Base-by-base conservation (phyloP, 1,140 invertebrate genomes). In the Octopus bimaculoides region DNA sequence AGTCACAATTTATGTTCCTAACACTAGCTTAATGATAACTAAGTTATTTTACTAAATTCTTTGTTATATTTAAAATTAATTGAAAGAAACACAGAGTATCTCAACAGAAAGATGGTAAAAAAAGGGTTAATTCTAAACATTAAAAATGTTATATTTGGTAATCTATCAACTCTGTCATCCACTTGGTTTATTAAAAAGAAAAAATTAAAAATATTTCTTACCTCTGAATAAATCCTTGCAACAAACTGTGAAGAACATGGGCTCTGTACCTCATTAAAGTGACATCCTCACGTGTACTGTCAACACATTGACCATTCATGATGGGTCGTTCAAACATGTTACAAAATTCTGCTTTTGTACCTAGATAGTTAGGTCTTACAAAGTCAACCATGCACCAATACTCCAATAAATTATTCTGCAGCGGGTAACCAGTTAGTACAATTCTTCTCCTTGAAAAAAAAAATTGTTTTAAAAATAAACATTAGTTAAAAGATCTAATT, bases 321-420 rank as follows among this genome's bases (percentile, higher is more conserved):
- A 99, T 99, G 5, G 91, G 90, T 41, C 91, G 87, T 79, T 92
- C 90, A 86, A 91, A 91, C 84, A 91, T 91, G 87, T 98, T 98
- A 82, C 93, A 92, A 89, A 97, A 99, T 91, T 99, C 97, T 85
- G 95, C 96, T 85, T 94, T 94, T 0, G 95, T 97, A 82, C 97
- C 97, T 7, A 99, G 91, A 9, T 98, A 92, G 91, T 95, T 96
- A 4, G 97, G 97, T 87, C 98, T 97, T 5, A 99, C 96, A 91
- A 99, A 98, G 82, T 97, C 94, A 56, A 99, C 96, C 97, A 99
- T 99, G 87, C 86, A 92, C 92, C 91, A 90, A 92, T 93, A 99
- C 92, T 99, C 98, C 86, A 93, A 93, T 52, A 99, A 92, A 92
- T 99, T 99, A 89, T 99, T 99, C 90, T 99, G 97, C 41, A 99